Evolutionary conservation across 2,797 vertebrate species (phyloP).

Genomic region (Pseudopleuronectes americanus): DNA sequence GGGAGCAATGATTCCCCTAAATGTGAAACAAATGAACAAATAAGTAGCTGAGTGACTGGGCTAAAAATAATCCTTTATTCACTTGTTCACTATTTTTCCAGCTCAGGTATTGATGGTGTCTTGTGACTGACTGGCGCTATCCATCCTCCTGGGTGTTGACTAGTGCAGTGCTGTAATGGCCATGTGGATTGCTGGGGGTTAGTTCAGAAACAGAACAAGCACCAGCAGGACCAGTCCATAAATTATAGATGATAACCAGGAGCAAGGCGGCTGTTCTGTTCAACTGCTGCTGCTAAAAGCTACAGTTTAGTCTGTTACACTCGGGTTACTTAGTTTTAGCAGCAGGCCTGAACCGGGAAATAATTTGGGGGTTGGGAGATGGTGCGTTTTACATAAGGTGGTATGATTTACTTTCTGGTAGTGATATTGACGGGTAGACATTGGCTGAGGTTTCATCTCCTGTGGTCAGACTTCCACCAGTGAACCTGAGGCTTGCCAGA

Average conservation of each 20-base stretch:
- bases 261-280: slow-evolving; percentile 43
- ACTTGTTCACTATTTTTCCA: slow-evolving; percentile 32
- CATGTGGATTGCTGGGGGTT: slow-evolving; percentile 54
- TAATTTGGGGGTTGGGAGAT: neutral
- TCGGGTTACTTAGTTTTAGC: slow-evolving; percentile 23
- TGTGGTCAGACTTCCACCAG: slow-evolving; percentile 30
- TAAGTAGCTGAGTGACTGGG: slow-evolving; percentile 37
- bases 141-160: slow-evolving; percentile 50
- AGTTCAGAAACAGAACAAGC: slow-evolving; percentile 62
- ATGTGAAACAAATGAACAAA: slow-evolving; percentile 52
- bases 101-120: slow-evolving; percentile 45
- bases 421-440: slow-evolving; percentile 17
- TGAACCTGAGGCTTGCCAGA: slow-evolving; percentile 11
- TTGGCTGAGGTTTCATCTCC: slow-evolving; percentile 32
- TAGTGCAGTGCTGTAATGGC: slow-evolving; percentile 54
- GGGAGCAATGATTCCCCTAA: slow-evolving; percentile 41
- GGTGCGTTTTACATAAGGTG: neutral
- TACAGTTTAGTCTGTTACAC: slow-evolving; percentile 63
- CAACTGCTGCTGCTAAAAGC: slow-evolving; percentile 69
- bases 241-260: slow-evolving; percentile 75
- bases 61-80: slow-evolving; percentile 49
- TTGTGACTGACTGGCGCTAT: slow-evolving; percentile 24
- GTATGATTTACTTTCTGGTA: slow-evolving; percentile 9
- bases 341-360: slow-evolving; percentile 6
- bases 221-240: slow-evolving; percentile 72